Evolutionary conservation across 2,888 invertebrate species (phyloP).

Genomic region (Diadegma fenestrale): DNA sequence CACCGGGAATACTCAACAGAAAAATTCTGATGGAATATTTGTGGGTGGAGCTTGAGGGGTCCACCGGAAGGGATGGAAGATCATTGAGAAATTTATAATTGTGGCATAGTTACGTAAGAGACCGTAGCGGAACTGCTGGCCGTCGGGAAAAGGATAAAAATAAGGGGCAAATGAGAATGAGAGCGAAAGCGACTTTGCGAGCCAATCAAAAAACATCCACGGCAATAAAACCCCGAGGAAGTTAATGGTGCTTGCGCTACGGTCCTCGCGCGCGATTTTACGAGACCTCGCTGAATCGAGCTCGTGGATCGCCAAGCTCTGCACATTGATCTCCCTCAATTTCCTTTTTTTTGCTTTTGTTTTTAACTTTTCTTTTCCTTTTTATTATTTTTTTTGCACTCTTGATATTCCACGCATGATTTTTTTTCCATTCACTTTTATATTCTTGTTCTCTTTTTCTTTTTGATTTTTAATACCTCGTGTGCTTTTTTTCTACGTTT

Average conservation of each 20-base stretch:
- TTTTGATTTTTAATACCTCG: not conserved
- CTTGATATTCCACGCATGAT: constrained; percentile 20
- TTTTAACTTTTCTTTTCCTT: not conserved
- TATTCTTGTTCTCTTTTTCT: not conserved
- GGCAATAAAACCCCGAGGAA: constrained; percentile 71
- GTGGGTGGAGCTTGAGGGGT: constrained; percentile 12
- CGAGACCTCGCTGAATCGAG: constrained; percentile 50
- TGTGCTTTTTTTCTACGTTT: not conserved
- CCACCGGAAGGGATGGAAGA: constrained; percentile 19
- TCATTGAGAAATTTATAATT: constrained; percentile 70
- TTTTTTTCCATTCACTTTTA: constrained; percentile 10
- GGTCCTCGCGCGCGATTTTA: constrained; percentile 58
- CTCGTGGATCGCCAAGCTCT: constrained; percentile 54
- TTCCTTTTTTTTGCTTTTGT: constrained; percentile 39
- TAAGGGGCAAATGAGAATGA: constrained; percentile 43
- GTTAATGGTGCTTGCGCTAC: constrained; percentile 71
- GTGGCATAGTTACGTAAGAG: constrained; percentile 44
- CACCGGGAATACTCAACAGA: not conserved
- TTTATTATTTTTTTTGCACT: constrained; percentile 11
- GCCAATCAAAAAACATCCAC: constrained; percentile 63
- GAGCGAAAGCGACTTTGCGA: constrained; percentile 51
- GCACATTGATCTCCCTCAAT: constrained; percentile 61
- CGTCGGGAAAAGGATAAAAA: constrained; percentile 6
- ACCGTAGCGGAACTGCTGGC: constrained; percentile 12
- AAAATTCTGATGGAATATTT: constrained; percentile 21